These are phyloP conservation scores for Solen grandis DNA, from an alignment of 1,140 invertebrate species.

Conservation along the genomic window DNA sequence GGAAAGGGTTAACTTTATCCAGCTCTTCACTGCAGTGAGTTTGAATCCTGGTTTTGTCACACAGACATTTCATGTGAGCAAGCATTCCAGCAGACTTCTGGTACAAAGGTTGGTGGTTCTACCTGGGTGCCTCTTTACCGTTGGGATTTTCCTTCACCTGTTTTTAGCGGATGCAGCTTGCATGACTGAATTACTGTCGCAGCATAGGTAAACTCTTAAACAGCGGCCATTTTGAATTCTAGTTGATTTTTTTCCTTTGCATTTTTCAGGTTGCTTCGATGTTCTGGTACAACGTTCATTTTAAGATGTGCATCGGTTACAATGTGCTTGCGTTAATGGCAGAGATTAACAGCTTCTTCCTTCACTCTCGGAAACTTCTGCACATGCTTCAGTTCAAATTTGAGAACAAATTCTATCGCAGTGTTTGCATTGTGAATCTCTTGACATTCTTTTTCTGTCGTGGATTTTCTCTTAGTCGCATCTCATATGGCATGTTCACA, in stretches of 20 bases:
- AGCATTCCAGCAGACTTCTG: too few relatives aligned
- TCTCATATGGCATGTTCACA: constrained; percentile 64
- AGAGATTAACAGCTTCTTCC: constrained; percentile 78
- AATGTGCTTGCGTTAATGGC: constrained; percentile 73
- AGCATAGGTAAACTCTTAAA: too few relatives aligned
- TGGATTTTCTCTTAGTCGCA: constrained; percentile 58
- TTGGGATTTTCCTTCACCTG: too few relatives aligned
- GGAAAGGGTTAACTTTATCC: too few relatives aligned
- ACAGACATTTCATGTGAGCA: too few relatives aligned
- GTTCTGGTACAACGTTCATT: constrained; percentile 76
- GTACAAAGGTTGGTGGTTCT: too few relatives aligned
- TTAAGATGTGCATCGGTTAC: constrained; percentile 70
- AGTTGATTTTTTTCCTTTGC: not conserved
- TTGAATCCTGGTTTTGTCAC: too few relatives aligned
- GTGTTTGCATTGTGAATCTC: constrained; percentile 68
- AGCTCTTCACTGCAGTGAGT: too few relatives aligned
- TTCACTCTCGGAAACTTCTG: constrained; percentile 76
- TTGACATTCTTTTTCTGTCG: constrained; percentile 72
- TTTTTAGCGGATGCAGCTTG: too few relatives aligned
- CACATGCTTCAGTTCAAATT: constrained; percentile 70
- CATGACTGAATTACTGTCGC: too few relatives aligned
- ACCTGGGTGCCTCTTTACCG: too few relatives aligned
- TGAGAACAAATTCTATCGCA: constrained; percentile 63
- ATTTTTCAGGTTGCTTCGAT: constrained; percentile 73
- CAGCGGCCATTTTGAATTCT: too few relatives aligned